Base-by-base conservation (phyloP, 1,140 invertebrate species). In the Formica selysi region DNA sequence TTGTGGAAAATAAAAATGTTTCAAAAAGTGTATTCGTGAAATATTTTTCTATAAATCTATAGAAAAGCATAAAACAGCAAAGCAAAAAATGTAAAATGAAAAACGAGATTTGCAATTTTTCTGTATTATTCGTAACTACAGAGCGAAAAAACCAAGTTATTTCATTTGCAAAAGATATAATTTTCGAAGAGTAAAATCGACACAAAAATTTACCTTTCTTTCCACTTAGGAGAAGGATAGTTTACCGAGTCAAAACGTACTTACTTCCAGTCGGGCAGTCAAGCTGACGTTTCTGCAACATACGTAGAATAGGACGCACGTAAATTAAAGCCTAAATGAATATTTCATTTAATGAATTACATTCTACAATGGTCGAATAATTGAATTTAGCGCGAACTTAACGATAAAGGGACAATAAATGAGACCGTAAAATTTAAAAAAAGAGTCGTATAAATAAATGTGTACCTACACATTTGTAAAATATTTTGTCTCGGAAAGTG, bases 261-360 rank as follows among this genome's bases (percentile, higher is more conserved):
- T 92, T 90, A 93, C 92, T 89, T 92, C 87, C 89, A 73, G 87
- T 74, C 76, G 90, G 76, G 61, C 84, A 85, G 78, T 85, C 86
- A 67, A 87, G 61, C 74, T 61, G 88, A 57, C 80, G 88, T 78
- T 92, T 93, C 93, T 94, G 93, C 73, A 94, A 93, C 92, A 93
- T 76, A 93, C 90, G 92, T 79, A 89, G 84, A 83, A 86, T 84
- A 90, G 83, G 83, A 86, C 67, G 87, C 85, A 83, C 48, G 16
- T 79, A 41, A 61, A n/a, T 80, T 29, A 73, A 71, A 87, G 4
- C 6, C 11, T 8, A 16, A 68, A 11, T 51, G 36, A 57, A 80
- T 57, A 80, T 65, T 64, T 44, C 13, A 62, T 44, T 70, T 6
- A 32, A 41, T 26, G 0, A 71, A 54, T 62, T 61, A 51, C 2